phyloP scores from a whole-genome alignment of 2,888 invertebrate species.

The Phania funesta region DNA sequence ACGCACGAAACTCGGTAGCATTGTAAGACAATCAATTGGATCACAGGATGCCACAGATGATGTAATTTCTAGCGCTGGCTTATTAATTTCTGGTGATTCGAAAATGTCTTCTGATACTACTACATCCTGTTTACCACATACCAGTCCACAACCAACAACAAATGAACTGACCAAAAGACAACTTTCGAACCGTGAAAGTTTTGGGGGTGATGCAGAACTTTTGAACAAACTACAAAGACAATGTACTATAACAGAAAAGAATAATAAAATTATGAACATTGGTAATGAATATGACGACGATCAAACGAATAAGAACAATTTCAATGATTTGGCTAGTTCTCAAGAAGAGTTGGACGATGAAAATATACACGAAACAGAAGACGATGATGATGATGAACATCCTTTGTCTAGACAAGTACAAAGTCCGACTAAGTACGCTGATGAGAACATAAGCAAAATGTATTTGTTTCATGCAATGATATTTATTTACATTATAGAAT shows the following conservation, averaged over 20 bases:
- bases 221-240: slow-evolving; percentile 85
- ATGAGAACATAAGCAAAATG: slow-evolving; percentile 1
- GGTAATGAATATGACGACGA: slow-evolving; percentile 71
- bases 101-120: slow-evolving; percentile 63
- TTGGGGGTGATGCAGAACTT: slow-evolving; percentile 90
- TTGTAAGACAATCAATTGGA: slow-evolving; percentile 82
- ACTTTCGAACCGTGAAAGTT: slow-evolving; percentile 86
- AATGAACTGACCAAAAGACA: slow-evolving; percentile 80
- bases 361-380: slow-evolving; percentile 64
- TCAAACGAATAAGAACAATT: slow-evolving; percentile 50
- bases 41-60: slow-evolving; percentile 74
- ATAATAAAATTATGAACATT: slow-evolving; percentile 73
- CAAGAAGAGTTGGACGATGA: slow-evolving; percentile 75
- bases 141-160: slow-evolving; percentile 81
- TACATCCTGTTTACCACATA: slow-evolving; percentile 79
- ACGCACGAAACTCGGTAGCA: slow-evolving; percentile 84
- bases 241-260: slow-evolving; percentile 71
- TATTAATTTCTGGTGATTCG: slow-evolving; percentile 81
- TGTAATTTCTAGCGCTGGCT: slow-evolving; percentile 81
- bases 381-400: slow-evolving; percentile 64
- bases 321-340: slow-evolving; percentile 73
- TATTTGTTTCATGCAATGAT: not conserved
- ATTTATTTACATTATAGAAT: slow-evolving; percentile 79
- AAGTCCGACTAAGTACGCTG: slow-evolving; percentile 79
- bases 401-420: slow-evolving; percentile 70